Percentiles rank a stretch among this genome's conserved stretches.
These are phyloP conservation scores for cattle (Bos taurus) DNA, from an alignment of 2,113 vertebrate genomes.

Conservation along the genomic window DNA sequence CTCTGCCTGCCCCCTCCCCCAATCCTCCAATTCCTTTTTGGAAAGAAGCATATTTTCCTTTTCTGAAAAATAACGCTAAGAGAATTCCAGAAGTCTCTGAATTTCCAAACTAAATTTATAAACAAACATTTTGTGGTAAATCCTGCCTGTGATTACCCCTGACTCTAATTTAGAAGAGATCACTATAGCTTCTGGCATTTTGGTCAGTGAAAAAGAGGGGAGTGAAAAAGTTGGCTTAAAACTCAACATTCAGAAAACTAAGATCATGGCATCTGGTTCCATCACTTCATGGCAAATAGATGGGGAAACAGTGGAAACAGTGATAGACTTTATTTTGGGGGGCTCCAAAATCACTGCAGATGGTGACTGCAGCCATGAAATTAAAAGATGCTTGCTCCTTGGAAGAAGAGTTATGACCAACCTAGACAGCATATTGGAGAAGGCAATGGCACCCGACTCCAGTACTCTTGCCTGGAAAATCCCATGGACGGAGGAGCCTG, in stretches of 20 bases:
- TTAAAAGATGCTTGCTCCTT: background rate
- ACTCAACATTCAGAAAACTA: background rate
- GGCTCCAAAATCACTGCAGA: background rate
- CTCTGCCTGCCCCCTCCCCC: fast-evolving
- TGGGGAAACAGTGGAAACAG: background rate
- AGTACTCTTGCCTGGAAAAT: no score
- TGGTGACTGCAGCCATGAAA: background rate
- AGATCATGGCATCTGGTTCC: background rate
- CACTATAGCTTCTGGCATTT: background rate
- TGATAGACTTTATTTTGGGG: background rate
- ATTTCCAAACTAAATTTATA: background rate
- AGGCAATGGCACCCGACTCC: no score
- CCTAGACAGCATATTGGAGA: background rate
- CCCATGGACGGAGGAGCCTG: no score
- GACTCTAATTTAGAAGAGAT: background rate
- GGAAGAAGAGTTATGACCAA: background rate
- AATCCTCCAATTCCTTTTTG: background rate
- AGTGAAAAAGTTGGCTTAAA: background rate
- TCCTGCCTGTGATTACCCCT: background rate
- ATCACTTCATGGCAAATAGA: background rate
- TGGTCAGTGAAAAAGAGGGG: background rate
- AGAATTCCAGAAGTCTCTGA: background rate
- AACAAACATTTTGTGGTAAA: background rate
- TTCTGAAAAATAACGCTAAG: background rate
- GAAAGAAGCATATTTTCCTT: background rate